A percentile compares a stretch with the other conserved stretches of the same genome.
Evolutionary conservation across 2,888 invertebrate species (phyloP).

Genomic region (Eudemis profundana): DNA sequence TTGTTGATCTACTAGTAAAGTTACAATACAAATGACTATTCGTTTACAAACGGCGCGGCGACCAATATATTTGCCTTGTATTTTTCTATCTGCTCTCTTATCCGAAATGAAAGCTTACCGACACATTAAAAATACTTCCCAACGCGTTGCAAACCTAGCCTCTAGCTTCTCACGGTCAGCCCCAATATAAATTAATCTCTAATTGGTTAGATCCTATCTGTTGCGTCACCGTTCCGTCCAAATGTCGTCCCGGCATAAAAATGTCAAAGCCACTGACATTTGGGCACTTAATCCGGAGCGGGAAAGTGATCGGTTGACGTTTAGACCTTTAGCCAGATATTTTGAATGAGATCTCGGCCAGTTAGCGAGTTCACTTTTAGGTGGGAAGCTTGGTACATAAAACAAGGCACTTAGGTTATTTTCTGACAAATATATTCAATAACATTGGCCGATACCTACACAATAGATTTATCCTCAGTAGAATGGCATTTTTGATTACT

Average conservation of each 20-base stretch:
- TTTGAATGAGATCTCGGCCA: constrained; percentile 26
- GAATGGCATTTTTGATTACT: no score
- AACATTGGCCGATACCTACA: no score
- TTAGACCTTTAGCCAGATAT: constrained; percentile 39
- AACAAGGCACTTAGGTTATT: no score
- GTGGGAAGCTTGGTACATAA: no score
- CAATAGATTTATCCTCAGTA: no score
- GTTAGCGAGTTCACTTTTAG: background rate
- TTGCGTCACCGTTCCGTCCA: constrained; percentile 67
- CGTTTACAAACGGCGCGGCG: no score
- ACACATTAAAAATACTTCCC: background rate
- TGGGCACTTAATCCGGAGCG: constrained; percentile 74
- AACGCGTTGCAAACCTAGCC: constrained; percentile 12
- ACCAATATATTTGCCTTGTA: no score
- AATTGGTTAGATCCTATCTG: constrained; percentile 80
- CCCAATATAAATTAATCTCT: constrained; percentile 74
- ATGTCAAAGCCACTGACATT: constrained; percentile 83
- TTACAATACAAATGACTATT: no score
- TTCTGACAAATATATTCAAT: no score
- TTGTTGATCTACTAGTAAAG: no score
- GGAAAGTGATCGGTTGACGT: constrained; percentile 77
- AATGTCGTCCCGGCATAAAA: constrained; percentile 81
- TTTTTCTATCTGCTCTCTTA: no score
- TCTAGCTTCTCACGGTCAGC: constrained; percentile 40
- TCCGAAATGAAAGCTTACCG: background rate